A percentile compares a stretch with the other conserved stretches of the same genome.
These are phyloP conservation scores for Mormyrus proboscirostris DNA, from an alignment of 2,797 vertebrate species.

Conservation along the genomic window DNA sequence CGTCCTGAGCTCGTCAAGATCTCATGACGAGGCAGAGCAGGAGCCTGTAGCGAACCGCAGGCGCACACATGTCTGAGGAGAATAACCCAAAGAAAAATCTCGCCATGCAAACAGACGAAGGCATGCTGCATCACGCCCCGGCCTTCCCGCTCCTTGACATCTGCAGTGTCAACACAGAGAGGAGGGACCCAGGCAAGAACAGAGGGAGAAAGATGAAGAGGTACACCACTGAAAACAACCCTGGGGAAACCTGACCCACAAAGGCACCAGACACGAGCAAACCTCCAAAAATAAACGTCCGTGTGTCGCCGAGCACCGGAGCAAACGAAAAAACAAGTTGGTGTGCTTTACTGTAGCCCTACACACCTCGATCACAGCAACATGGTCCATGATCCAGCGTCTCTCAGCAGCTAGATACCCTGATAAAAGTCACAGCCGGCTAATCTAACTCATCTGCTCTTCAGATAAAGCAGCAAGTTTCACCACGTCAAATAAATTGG, in stretches of 20 bases:
- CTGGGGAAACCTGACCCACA: not conserved
- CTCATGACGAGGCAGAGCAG: not conserved
- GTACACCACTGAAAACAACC: not conserved
- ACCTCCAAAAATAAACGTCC: not conserved
- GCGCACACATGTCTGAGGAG: not conserved
- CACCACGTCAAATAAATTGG: not conserved
- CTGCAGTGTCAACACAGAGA: not conserved
- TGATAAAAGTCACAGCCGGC: not conserved
- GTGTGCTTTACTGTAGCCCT: not conserved
- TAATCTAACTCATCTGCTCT: not conserved
- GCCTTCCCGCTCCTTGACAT: not conserved
- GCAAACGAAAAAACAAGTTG: not conserved
- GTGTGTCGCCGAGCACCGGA: not conserved
- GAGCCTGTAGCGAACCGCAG: not conserved
- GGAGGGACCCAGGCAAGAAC: not conserved
- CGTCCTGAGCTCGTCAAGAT: not conserved
- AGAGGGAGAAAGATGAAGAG: not conserved
- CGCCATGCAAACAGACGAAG: not conserved
- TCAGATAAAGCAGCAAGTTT: not conserved
- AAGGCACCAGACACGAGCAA: not conserved
- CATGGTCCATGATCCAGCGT: not conserved
- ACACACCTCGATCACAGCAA: not conserved
- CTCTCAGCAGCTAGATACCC: not conserved
- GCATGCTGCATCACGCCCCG: conserved; percentile 7
- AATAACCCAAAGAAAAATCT: not conserved